Evolutionary conservation across 2,113 vertebrate genomes (phyloP).

Genomic region (Euleptes europaea): DNA sequence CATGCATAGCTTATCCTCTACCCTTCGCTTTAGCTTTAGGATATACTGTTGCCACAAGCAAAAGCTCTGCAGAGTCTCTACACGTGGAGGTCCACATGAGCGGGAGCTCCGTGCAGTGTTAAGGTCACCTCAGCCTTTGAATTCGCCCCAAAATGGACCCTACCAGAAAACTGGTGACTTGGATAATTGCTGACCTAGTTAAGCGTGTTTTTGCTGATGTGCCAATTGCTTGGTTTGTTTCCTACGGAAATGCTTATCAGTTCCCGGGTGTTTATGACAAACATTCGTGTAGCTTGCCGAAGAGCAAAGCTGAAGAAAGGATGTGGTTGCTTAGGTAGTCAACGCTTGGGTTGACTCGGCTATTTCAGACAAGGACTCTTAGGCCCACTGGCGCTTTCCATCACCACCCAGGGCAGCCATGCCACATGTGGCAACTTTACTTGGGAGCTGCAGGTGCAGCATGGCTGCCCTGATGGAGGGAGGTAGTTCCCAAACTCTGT

Average conservation of each 20-base stretch:
- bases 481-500: not conserved
- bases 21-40: not conserved
- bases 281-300: slow-evolving; percentile 37
- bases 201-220: slow-evolving; percentile 59
- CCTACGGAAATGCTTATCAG: slow-evolving; percentile 62
- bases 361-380: slow-evolving; percentile 14
- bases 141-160: not conserved
- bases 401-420: not conserved
- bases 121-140: too few species aligned
- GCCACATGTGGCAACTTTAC: not conserved
- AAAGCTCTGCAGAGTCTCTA: not conserved
- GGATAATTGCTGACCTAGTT: slow-evolving; percentile 53
- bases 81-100: not conserved
- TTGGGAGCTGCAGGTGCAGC: not conserved
- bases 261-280: slow-evolving; percentile 11
- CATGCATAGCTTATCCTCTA: too few species aligned
- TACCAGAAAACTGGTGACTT: slow-evolving; percentile 55
- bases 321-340: slow-evolving; percentile 21
- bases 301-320: slow-evolving; percentile 11
- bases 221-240: slow-evolving; percentile 62
- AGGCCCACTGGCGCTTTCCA: not conserved
- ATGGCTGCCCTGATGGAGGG: not conserved
- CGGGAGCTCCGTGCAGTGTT: not conserved
- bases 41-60: not conserved
- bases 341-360: not conserved